Conservation (phyloP, 2,888 invertebrate genomes). For the Tetranychus piercei region DNA sequence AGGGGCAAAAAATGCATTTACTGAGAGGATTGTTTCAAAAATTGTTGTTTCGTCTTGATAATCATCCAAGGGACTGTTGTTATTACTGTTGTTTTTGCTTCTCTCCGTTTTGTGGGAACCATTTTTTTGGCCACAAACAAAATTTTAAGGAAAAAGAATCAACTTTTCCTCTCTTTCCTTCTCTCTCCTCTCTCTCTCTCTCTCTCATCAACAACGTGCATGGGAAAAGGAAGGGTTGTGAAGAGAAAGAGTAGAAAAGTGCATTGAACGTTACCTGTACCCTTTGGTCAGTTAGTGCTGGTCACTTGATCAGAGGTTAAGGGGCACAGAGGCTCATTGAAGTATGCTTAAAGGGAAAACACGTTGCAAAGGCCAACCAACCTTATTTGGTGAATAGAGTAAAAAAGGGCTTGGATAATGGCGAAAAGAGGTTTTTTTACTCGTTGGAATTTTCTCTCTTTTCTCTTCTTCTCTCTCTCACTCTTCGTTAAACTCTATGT, state of each 20-base stretch:
- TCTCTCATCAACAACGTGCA: neutral
- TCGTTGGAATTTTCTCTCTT: neutral
- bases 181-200: too few relatives aligned
- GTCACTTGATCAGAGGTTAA: neutral
- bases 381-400: neutral
- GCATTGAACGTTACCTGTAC: neutral
- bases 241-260: neutral
- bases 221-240: neutral
- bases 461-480: neutral
- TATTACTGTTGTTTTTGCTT: neutral
- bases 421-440: neutral
- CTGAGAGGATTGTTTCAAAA: neutral
- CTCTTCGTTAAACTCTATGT: neutral
- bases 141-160: neutral
- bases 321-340: neutral
- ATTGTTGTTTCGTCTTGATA: neutral
- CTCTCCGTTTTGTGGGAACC: neutral
- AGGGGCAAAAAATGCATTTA: neutral
- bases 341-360: neutral
- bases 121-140: neutral
- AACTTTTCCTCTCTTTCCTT: neutral
- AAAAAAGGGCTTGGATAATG: too few relatives aligned
- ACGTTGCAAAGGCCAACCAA: neutral
- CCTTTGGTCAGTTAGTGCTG: neutral
- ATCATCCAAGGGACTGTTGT: neutral